Conservation (phyloP, 2,113 vertebrate genomes). For the Bos indicus region DNA sequence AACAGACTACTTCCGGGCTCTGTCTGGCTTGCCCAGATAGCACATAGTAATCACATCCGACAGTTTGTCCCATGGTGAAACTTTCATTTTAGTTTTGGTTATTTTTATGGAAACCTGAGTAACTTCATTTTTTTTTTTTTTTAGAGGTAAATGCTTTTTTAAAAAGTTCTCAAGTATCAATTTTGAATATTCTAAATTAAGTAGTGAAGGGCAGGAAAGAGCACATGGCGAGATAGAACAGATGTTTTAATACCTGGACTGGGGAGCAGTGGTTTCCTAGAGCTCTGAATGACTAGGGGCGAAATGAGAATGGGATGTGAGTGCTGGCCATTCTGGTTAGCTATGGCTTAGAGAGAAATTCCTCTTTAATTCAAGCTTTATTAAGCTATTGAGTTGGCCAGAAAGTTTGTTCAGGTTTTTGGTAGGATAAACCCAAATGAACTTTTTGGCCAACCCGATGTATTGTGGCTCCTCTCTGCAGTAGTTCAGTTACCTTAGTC, state of each 20-base stretch:
- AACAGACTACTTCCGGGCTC: not conserved
- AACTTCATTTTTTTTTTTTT: not conserved
- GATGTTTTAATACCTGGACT: not conserved
- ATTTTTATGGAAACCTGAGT: conserved; percentile 14
- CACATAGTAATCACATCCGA: not conserved
- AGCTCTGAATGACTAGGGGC: not conserved
- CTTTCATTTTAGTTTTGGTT: not conserved
- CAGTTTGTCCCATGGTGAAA: not conserved
- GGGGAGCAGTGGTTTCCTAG: not conserved
- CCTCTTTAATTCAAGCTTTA: not conserved
- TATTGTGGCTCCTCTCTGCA: not conserved
- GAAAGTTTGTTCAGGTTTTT: not conserved
- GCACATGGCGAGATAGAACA: not conserved
- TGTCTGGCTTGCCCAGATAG: not conserved
- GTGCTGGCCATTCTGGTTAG: not conserved
- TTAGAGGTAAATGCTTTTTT: not conserved
- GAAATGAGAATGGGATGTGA: not conserved
- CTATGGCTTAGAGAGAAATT: not conserved
- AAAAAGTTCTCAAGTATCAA: not conserved
- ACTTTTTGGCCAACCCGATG: not conserved
- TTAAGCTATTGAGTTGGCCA: not conserved
- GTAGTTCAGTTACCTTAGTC: not conserved
- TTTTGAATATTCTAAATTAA: conserved; percentile 17
- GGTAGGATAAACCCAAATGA: not conserved
- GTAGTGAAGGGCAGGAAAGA: not conserved